Conservation (phyloP, 1,140 invertebrate genomes). For the Xylocopa sonorina region DNA sequence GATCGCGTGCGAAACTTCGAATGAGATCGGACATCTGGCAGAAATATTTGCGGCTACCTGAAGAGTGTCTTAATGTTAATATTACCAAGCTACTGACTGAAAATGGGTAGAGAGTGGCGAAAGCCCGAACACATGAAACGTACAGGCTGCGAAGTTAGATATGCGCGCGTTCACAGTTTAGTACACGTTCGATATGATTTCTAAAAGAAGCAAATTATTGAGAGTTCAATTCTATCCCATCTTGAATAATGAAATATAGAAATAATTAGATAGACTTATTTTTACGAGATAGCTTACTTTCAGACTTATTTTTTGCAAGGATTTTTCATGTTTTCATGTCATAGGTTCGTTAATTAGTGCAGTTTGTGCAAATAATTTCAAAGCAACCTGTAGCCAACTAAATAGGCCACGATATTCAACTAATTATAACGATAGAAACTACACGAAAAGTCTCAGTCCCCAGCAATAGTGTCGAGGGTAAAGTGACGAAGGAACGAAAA, state of each 20-base stretch:
- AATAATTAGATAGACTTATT: neutral
- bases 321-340: too few relatives aligned
- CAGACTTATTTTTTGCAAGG: too few relatives aligned
- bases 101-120: slow-evolving; percentile 1
- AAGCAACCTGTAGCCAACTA: neutral
- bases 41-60: neutral
- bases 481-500: neutral
- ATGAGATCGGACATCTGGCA: neutral
- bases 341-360: too few relatives aligned
- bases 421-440: neutral
- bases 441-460: neutral
- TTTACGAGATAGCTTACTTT: neutral
- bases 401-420: neutral
- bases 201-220: neutral
- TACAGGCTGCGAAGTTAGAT: neutral
- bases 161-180: too few relatives aligned
- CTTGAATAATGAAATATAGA: neutral
- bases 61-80: neutral
- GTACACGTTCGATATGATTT: too few relatives aligned
- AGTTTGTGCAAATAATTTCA: neutral
- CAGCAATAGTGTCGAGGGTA: neutral
- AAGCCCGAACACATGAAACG: neutral
- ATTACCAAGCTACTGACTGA: neutral
- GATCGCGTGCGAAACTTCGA: neutral
- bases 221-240: neutral